Conservation (phyloP, 2,888 invertebrate genomes). For the Pristionchus maxplancki region DNA sequence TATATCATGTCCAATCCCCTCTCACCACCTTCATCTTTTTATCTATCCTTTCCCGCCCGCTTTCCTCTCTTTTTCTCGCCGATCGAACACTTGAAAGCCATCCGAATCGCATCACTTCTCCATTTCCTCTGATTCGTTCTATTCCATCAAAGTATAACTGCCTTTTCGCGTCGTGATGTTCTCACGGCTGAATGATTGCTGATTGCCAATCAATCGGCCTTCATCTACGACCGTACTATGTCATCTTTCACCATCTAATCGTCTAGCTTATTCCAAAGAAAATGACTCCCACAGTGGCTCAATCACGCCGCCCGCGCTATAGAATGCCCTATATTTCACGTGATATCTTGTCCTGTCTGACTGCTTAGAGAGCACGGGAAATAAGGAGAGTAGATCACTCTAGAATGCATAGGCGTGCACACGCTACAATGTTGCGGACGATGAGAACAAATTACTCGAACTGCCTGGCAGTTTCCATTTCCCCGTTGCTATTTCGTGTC, state of each 20-base stretch:
- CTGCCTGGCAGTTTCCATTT: background rate
- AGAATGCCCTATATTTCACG: too few species aligned
- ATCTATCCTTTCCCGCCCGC: background rate
- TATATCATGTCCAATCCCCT: conserved; percentile 20
- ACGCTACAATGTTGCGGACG: background rate
- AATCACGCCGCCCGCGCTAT: too few species aligned
- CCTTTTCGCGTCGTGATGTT: background rate
- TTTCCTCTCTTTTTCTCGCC: background rate
- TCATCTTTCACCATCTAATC: too few species aligned
- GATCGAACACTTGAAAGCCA: conserved; percentile 33
- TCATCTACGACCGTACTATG: too few species aligned
- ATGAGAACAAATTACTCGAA: conserved; percentile 5
- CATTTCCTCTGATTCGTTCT: background rate
- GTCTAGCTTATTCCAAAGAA: too few species aligned
- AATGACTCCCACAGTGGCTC: too few species aligned
- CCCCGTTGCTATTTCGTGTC: too few species aligned
- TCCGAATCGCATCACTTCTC: conserved; percentile 11
- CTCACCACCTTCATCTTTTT: conserved; percentile 34
- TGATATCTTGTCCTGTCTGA: too few species aligned
- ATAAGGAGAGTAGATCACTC: background rate
- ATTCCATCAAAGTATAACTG: background rate
- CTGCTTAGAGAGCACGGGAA: too few species aligned
- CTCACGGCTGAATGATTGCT: background rate
- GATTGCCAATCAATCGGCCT: background rate
- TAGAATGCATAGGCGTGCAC: conserved; percentile 1